Evolutionary conservation across 2,888 invertebrate genomes (phyloP), one percentile per base, ranked within the genome.

Genomic region (Lissonota sp.): DNA sequence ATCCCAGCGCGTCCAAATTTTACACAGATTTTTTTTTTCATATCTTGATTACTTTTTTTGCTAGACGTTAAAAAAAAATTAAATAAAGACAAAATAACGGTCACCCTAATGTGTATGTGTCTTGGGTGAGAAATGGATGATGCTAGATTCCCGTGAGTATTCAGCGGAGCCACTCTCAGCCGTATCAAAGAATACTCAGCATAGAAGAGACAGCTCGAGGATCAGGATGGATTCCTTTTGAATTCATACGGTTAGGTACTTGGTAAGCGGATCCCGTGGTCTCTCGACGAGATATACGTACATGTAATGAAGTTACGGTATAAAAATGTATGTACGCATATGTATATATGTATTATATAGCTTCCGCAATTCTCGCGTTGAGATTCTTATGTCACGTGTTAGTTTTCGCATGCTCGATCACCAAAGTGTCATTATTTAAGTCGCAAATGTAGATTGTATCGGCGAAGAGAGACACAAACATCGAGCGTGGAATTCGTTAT

Each of bases 231-330:
- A 80, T 80, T 80, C 67, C 53, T 66, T 72, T 67, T 63, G 70
- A 75, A 80, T 80, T 66, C 74, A 74, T 79, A 26, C 53, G 79
- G 79, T 53, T 53, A 63, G 69, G 49, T 74, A 70, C 74, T 79
- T 71, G 60, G 80, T 80, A 80, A 66, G 75, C 75, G 71, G 66
- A 66, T 80, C 75, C 71, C 75, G 80, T 67, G 74, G 57, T 57
- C 40, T n/a, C n/a, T 55, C 69, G 51, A 42, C 14, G 58, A 57
- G 74, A 62, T 44, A 51, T 66, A 58, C 40, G 40, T 14, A 53
- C 8, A 16, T 58, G n/a, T 46, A 16, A 46, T 40, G 16, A 53
- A 67, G 62, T 69, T 76, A 46, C 63, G 64, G 58, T 67, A 14
- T 16, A 10, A 51, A 60, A 46, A 49, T 58, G 10, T 42, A 39